These are phyloP conservation scores for Ashinkailepas kermadecensis DNA, from an alignment of 2,888 invertebrate species.

Conservation along the genomic window DNA sequence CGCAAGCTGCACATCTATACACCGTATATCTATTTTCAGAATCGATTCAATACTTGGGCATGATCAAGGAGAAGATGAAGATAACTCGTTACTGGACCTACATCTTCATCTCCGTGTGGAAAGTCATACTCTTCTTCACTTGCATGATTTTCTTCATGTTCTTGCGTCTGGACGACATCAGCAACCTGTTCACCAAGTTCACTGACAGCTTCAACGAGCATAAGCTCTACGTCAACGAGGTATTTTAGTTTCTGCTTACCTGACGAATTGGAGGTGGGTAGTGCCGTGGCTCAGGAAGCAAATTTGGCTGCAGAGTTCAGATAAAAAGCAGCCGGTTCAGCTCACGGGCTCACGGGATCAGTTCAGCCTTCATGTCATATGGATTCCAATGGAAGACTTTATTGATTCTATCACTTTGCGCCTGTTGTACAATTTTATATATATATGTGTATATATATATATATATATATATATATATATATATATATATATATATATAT, in stretches of 20 bases:
- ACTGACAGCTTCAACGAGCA: constrained; percentile 67
- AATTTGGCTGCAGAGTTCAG: too few relatives aligned
- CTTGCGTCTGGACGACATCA: constrained; percentile 37
- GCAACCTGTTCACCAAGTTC: constrained; percentile 67
- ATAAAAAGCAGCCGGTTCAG: too few relatives aligned
- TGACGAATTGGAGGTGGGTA: neutral
- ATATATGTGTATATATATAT: too few relatives aligned
- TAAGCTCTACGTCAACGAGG: constrained; percentile 40
- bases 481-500: too few relatives aligned
- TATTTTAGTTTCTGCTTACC: neutral
- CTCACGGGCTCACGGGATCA: too few relatives aligned
- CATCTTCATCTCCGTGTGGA: constrained; percentile 63
- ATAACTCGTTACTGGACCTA: constrained; percentile 64
- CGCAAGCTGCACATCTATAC: neutral
- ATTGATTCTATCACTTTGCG: too few relatives aligned
- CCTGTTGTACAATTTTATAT: too few relatives aligned
- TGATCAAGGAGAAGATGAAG: constrained; percentile 51
- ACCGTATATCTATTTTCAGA: neutral
- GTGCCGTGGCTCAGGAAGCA: too few relatives aligned
- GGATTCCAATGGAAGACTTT: too few relatives aligned
- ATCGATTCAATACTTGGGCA: constrained; percentile 41
- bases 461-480: too few relatives aligned
- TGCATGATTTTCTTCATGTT: constrained; percentile 54
- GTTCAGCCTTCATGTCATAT: too few relatives aligned
- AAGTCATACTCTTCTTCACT: constrained; percentile 62